A percentile compares a stretch with the other conserved stretches of the same genome.
Evolutionary conservation across 2,888 invertebrate species (phyloP).

Genomic region (Yponomeuta cagnagella): DNA sequence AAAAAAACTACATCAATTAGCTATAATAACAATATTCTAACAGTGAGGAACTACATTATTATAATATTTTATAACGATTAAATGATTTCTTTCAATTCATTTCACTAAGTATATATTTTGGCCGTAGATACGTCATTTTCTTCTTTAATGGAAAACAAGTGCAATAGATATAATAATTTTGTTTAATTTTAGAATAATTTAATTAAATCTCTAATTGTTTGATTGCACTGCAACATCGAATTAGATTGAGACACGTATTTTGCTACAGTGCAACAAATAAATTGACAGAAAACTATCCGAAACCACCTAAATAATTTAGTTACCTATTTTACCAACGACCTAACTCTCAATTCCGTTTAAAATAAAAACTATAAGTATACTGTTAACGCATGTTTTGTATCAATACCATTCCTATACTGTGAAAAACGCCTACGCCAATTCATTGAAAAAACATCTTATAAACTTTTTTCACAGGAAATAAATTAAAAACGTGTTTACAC

Average conservation of each 20-base stretch:
- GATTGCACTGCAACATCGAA: conserved; percentile 7
- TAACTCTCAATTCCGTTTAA: background rate
- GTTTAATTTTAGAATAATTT: conserved; percentile 16
- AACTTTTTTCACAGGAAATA: conserved; percentile 30
- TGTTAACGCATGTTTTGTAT: background rate
- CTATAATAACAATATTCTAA: conserved; percentile 1
- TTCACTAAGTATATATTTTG: conserved; percentile 28
- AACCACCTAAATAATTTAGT: background rate
- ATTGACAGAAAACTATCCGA: conserved; percentile 44
- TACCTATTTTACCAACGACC: background rate
- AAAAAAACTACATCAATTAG: conserved; percentile 6
- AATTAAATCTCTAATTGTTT: conserved; percentile 5
- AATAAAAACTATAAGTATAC: background rate
- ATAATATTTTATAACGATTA: conserved; percentile 1
- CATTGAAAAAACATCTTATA: background rate
- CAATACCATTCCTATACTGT: background rate
- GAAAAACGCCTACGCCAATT: conserved; percentile 5
- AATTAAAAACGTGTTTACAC: conserved; percentile 52
- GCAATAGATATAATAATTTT: conserved; percentile 14
- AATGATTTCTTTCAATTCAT: conserved; percentile 2
- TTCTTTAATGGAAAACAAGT: conserved; percentile 33
- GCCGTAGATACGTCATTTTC: conserved; percentile 32
- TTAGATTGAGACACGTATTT: background rate
- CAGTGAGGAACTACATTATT: conserved; percentile 10
- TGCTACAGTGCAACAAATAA: conserved; percentile 41